Percentiles rank a stretch among this genome's conserved stretches.
These are phyloP conservation scores for Drosophila testacea DNA, from an alignment of 2,888 invertebrate genomes.

Conservation along the genomic window DNA sequence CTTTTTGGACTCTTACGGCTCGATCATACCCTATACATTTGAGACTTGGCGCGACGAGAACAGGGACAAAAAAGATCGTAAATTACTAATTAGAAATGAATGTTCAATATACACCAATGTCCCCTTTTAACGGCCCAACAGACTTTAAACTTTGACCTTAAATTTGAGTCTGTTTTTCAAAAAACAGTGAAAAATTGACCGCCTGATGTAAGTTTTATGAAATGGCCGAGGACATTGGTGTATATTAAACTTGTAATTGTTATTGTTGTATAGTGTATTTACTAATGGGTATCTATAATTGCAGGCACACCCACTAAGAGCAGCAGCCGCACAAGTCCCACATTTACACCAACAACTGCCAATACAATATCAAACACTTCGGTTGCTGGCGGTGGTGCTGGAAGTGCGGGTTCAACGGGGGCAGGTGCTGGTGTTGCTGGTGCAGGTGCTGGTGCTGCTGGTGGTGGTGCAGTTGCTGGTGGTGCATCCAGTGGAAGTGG, in stretches of 20 bases:
- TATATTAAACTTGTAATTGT: not conserved
- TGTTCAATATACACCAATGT: not conserved
- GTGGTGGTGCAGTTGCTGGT: conserved; percentile 23
- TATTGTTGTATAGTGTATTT: not conserved
- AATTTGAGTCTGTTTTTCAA: too few relatives aligned
- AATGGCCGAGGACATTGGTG: not conserved
- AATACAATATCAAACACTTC: conserved; percentile 82
- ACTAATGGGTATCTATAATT: conserved; percentile 4
- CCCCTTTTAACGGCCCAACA: not conserved
- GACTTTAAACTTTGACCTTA: not conserved
- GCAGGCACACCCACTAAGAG: conserved; percentile 89
- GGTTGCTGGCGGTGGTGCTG: conserved; percentile 57
- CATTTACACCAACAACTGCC: conserved; percentile 86
- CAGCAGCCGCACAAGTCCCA: conserved; percentile 92
- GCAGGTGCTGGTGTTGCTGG: conserved; percentile 26
- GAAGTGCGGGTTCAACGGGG: conserved; percentile 27
- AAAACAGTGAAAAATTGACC: too few relatives aligned
- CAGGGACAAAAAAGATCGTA: conserved; percentile 85
- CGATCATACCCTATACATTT: conserved; percentile 94
- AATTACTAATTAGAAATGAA: conserved; percentile 24
- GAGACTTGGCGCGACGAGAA: conserved; percentile 97
- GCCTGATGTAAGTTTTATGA: not conserved
- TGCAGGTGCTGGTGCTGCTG: conserved; percentile 12
- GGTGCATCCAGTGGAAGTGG: conserved; percentile 11
- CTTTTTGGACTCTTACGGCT: conserved; percentile 97